These are phyloP conservation scores for Rotaria socialis DNA, from an alignment of 2,888 invertebrate genomes.

Conservation along the genomic window DNA sequence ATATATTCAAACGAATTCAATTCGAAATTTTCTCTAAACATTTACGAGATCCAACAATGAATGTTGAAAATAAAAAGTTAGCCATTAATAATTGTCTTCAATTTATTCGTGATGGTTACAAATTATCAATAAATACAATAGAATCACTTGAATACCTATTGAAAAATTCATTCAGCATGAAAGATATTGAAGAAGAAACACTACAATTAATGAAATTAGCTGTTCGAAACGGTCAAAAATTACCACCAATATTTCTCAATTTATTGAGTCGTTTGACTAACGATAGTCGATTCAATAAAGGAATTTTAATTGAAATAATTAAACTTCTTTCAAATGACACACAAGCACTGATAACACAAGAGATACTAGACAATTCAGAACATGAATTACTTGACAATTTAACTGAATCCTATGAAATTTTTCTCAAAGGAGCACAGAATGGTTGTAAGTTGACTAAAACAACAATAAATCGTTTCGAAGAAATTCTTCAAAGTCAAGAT, in stretches of 20 bases:
- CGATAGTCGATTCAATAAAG: not conserved
- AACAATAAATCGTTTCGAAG: not conserved
- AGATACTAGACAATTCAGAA: not conserved
- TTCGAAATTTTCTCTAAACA: not conserved
- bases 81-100: not conserved
- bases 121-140: not conserved
- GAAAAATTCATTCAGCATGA: not conserved
- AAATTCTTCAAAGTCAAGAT: not conserved
- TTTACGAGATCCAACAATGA: not conserved
- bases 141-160: not conserved
- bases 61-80: not conserved
- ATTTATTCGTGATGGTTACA: not conserved
- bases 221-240: not conserved
- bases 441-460: not conserved
- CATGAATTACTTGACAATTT: not conserved
- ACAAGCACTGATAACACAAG: not conserved
- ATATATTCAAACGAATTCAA: not conserved
- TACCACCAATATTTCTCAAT: not conserved
- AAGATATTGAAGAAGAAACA: not conserved
- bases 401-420: not conserved
- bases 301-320: not conserved
- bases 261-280: not conserved
- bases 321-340: not conserved
- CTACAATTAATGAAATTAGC: not conserved
- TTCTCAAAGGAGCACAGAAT: not conserved